Base-by-base conservation (phyloP, 2,113 vertebrate species). In the Pantherophis guttatus region DNA sequence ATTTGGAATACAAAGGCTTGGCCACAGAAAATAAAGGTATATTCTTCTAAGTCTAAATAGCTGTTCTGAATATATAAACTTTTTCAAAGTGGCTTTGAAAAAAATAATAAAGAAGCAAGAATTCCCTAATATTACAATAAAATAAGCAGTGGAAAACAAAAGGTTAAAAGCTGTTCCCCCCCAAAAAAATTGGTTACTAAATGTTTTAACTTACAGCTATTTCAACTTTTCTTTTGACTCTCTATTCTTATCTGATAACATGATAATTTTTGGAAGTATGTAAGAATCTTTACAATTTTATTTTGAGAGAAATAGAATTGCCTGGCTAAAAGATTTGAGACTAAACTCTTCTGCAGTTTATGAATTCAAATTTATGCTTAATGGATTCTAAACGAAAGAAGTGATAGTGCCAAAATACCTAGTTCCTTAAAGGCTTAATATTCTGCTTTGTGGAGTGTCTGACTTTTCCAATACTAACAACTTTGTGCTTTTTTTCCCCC, bases 401-500 rank as follows among this genome's bases (percentile, higher is more conserved):
- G 44, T 57, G 26, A 26, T 75, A 75, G 70, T 75, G 52, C 26
- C 70, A 59, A 21, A 15, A 58, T 93, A 12, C 57, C n/a, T 86
- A 54, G 90, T 70, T 52, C 81, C 57, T 87, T 87, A 87, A 33
- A 93, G 39, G 0, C 89, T 93, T 87, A 90, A 90, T 90, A 65
- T 90, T 65, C 92, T 90, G n/a, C 75, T 86, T 93, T 87, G 81
- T 52, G 58, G 87, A 55, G n/a, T 90, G 50, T 90, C 57, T 65
- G 81, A 81, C 33, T 93, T 93, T 87, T 90, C 92, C 89, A 90
- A 87, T 29, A 90, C 92, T 58, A 93, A 90, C 95, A 96, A 96
- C 97, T 95, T 94, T 95, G 91, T 59, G 52, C 59, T 53, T 93
- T 92, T 94, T 52, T 94, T 94, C 33, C 12, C n/a, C n/a, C 62